Evolutionary conservation across 2,113 vertebrate species (phyloP), one percentile per base, ranked within the genome.

Genomic region (Narcine bancroftii): DNA sequence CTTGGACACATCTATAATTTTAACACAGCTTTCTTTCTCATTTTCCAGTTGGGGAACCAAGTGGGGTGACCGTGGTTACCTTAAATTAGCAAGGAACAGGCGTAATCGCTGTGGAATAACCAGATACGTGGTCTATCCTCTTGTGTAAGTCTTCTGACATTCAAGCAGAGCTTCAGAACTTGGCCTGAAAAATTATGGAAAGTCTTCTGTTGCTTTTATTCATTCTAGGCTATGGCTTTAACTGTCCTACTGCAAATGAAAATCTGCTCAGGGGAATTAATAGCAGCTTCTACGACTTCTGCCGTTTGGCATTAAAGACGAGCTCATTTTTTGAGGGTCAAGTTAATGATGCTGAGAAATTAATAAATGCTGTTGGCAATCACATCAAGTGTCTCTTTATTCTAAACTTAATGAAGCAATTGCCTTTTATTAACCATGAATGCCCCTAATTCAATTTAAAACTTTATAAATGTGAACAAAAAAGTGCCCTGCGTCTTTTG

Each of bases 21-120:
- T 33, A 92, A 71, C 11, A 15, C 17, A 1, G 3, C 5, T 60
- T 26, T 56, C 19, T 36, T 11, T 63, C 15, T 91, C 33, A 36
- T 87, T 91, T 89, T 77, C 6, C 63, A 92, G 92, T n/a, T 92
- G 71, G 69, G 92, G 92, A 60, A 47, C 5, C 29, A 1, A 0
- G 1, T 92, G 92, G 92, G 92, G 92, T 42, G 15, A 39, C 24
- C 1, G 24, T 0, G 92, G 92, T 19, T 92, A 92, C 72, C 77
- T 92, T 36, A 53, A 66, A 5, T 60, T 92, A 50, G 29, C 72
- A 15, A 79, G 29, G 56, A 26, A 56, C 50, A 21, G 0, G 39
- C 0, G 1, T 6, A 92, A 79, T 47, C 19, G 39, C 19, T 92
- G 92, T 79, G 92, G 71, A 29, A 81, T 92, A 53, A 29, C 53